A percentile compares a stretch with the other conserved stretches of the same genome.
Evolutionary conservation across 2,797 vertebrate genomes (phyloP).

Genomic region (Pelobates cultripes): DNA sequence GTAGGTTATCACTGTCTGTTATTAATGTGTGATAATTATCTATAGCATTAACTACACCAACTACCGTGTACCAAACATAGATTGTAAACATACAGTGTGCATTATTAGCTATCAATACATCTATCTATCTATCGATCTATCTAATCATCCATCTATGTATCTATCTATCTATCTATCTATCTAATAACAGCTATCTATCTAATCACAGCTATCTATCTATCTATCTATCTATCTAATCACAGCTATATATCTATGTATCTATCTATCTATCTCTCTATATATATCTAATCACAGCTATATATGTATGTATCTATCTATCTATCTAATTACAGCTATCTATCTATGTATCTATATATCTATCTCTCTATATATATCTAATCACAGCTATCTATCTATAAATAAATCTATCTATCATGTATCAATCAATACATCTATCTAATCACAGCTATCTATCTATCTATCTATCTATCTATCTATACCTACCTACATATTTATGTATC

Average conservation of each 20-base stretch:
- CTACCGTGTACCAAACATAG: too few relatives aligned
- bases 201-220: not conserved
- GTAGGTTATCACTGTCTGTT: not conserved
- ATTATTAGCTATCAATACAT: too few relatives aligned
- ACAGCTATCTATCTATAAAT: too few relatives aligned
- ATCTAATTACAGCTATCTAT: not conserved
- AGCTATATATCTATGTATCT: not conserved
- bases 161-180: conserved; percentile 12
- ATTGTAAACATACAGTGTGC: too few relatives aligned
- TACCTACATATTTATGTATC: conserved; percentile 3
- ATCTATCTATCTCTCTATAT: not conserved
- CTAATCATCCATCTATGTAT: conserved; percentile 1
- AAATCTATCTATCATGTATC: not conserved
- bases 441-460: too few relatives aligned
- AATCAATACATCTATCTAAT: not conserved
- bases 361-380: too few relatives aligned
- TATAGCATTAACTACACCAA: too few relatives aligned
- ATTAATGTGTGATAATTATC: too few relatives aligned
- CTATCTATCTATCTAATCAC: not conserved
- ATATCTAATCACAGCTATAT: not conserved
- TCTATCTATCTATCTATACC: too few relatives aligned
- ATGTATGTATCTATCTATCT: not conserved
- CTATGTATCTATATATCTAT: not conserved
- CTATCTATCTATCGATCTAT: not conserved
- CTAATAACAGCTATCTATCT: not conserved